Percentiles rank a stretch among this genome's conserved stretches.
These are phyloP conservation scores for Sebastes hubbsi DNA, from an alignment of 2,797 vertebrate genomes.

Conservation along the genomic window DNA sequence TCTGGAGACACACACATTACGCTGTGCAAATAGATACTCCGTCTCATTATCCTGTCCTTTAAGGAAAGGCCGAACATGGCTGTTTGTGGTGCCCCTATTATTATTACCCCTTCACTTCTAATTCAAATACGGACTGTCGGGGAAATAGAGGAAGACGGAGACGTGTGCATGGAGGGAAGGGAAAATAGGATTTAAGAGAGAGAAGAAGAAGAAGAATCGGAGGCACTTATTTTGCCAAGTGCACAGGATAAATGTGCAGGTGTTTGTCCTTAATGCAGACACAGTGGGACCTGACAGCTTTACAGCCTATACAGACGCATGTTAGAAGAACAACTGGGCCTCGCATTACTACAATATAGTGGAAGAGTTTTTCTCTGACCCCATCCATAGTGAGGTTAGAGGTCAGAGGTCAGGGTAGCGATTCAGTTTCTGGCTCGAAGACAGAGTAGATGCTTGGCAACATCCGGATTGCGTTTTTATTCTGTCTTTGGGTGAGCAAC, in stretches of 20 bases:
- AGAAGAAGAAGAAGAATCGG: constrained; percentile 25
- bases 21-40: constrained; percentile 82
- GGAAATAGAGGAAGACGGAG: constrained; percentile 48
- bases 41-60: constrained; percentile 86
- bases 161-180: constrained; percentile 6
- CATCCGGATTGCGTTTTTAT: background rate
- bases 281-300: constrained; percentile 5
- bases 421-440: background rate
- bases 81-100: constrained; percentile 75
- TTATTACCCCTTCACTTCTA: constrained; percentile 72
- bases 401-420: background rate
- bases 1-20: constrained; percentile 82
- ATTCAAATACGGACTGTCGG: constrained; percentile 73
- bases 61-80: constrained; percentile 74
- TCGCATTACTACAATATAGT: background rate
- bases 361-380: background rate
- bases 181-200: constrained; percentile 23
- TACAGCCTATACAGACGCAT: background rate
- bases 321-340: background rate
- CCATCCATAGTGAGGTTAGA: background rate
- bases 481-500: background rate
- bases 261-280: constrained; percentile 13
- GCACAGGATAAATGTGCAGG: background rate
- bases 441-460: background rate
- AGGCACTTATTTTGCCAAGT: constrained; percentile 27